These are phyloP conservation scores for Australoheros facetus DNA, from an alignment of 2,797 vertebrate species.

Conservation along the genomic window DNA sequence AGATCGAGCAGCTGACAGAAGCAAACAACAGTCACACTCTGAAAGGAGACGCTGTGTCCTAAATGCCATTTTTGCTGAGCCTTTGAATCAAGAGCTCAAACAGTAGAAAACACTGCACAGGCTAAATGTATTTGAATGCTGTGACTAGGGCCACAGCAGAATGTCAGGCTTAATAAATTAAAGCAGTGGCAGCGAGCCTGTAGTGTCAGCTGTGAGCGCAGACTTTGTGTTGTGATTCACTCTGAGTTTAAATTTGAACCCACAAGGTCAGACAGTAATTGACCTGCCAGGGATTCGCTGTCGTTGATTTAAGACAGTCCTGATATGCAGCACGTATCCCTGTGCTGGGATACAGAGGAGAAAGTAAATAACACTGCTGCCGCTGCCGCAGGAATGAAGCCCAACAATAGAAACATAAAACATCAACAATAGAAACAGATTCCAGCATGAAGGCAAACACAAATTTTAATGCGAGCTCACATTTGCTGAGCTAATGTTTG, in stretches of 20 bases:
- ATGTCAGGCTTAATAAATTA: conserved; percentile 22
- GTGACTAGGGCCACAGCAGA: background rate
- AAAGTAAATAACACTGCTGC: conserved; percentile 18
- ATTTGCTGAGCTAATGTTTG: too few species aligned
- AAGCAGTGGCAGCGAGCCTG: background rate
- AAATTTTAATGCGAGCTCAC: background rate
- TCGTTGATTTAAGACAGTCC: conserved; percentile 45
- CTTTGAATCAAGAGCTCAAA: background rate
- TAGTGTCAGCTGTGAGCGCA: conserved; percentile 10
- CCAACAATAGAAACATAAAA: background rate
- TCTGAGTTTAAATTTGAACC: conserved; percentile 46
- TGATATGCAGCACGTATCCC: conserved; percentile 28
- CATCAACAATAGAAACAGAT: background rate
- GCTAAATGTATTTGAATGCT: background rate
- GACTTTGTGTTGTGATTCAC: conserved; percentile 33
- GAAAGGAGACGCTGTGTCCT: background rate
- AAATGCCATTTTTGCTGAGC: background rate
- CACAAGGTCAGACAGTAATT: conserved; percentile 61
- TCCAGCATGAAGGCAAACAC: background rate
- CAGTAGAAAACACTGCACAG: background rate
- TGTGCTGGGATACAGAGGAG: conserved; percentile 15
- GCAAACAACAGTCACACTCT: background rate
- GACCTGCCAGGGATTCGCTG: conserved; percentile 58
- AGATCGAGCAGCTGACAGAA: background rate
- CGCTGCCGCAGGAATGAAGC: background rate